phyloP scores from a whole-genome alignment of 1,140 invertebrate genomes.

The Plodia interpunctella region DNA sequence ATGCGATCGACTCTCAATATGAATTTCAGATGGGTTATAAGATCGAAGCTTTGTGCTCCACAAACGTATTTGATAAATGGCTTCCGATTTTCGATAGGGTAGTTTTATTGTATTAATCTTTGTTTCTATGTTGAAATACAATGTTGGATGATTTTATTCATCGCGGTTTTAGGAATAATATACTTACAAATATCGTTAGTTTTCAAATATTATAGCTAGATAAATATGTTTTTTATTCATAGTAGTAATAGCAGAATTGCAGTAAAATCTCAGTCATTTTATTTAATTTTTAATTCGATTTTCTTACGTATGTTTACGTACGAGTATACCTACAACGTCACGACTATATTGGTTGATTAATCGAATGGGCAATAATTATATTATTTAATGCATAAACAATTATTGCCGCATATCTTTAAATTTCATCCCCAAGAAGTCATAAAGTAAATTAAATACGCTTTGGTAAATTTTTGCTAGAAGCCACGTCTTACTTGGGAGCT shows the following conservation, averaged over 20 bases:
- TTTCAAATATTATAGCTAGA: too few species aligned
- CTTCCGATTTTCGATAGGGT: constrained; percentile 38
- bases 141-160: background rate
- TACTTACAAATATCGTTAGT: too few species aligned
- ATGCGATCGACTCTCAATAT: constrained; percentile 68
- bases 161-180: too few species aligned
- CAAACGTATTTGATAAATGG: constrained; percentile 55
- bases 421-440: constrained; percentile 48
- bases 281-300: too few species aligned
- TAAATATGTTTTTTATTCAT: too few species aligned
- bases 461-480: constrained; percentile 71
- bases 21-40: constrained; percentile 71
- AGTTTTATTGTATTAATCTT: constrained; percentile 11
- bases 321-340: too few species aligned
- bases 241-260: too few species aligned
- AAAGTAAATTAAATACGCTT: constrained; percentile 73
- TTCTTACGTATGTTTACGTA: too few species aligned
- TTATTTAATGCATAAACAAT: constrained; percentile 12
- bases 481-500: constrained; percentile 65
- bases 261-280: too few species aligned
- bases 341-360: too few species aligned
- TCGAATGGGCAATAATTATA: too few species aligned
- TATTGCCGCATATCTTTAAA: constrained; percentile 7
- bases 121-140: background rate
- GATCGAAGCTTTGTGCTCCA: constrained; percentile 52